Evolutionary conservation across 2,797 vertebrate genomes (phyloP).

Genomic region (Enteromius trimaculatus): DNA sequence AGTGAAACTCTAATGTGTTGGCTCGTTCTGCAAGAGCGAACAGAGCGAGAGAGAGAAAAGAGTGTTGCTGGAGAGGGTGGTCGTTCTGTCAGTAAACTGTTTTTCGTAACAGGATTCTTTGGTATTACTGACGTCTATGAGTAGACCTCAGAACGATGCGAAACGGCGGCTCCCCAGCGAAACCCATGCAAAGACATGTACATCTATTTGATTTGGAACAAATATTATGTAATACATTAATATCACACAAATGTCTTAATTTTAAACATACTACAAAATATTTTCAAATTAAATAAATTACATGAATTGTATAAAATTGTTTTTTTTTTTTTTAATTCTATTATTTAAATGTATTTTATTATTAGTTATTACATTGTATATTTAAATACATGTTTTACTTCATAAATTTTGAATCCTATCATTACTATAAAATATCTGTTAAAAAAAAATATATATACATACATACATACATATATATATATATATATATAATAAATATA

Average conservation of each 20-base stretch:
- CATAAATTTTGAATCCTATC: too few species aligned
- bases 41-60: constrained; percentile 34
- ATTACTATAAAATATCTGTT: too few species aligned
- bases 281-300: not conserved
- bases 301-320: not conserved
- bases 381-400: too few species aligned
- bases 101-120: constrained; percentile 45
- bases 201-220: not conserved
- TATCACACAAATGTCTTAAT: not conserved
- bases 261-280: not conserved
- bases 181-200: not conserved
- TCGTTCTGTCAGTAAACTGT: constrained; percentile 38
- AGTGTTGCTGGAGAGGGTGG: constrained; percentile 40
- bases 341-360: too few species aligned
- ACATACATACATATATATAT: too few species aligned
- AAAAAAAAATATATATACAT: too few species aligned
- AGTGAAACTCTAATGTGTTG: constrained; percentile 59
- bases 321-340: too few species aligned
- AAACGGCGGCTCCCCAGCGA: not conserved
- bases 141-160: constrained; percentile 17
- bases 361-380: too few species aligned
- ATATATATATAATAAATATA: too few species aligned
- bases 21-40: constrained; percentile 48
- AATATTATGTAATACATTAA: not conserved
- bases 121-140: constrained; percentile 29